phyloP scores from a whole-genome alignment of 1,140 invertebrate genomes.

The Orussus abietinus region DNA sequence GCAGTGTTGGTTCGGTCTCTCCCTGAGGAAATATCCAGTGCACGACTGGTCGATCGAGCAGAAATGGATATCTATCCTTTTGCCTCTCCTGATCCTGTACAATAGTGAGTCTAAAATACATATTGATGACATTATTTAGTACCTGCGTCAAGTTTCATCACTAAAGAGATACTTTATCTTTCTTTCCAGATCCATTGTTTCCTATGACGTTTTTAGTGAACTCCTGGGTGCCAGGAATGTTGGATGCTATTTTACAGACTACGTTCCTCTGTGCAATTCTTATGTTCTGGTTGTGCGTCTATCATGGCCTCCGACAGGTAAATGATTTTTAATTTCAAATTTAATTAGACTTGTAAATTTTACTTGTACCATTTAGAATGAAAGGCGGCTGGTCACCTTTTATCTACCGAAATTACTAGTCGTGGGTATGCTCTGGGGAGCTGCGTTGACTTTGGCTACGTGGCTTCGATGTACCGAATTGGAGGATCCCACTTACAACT shows the following conservation, averaged over 20 bases:
- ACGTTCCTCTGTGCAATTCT: constrained; percentile 84
- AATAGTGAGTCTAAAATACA: constrained; percentile 85
- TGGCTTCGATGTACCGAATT: constrained; percentile 89
- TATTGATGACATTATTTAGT: too few relatives aligned
- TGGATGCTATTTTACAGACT: constrained; percentile 87
- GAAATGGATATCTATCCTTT: constrained; percentile 87
- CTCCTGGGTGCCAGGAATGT: constrained; percentile 85
- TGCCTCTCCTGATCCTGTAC: constrained; percentile 87
- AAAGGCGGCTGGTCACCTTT: constrained; percentile 78
- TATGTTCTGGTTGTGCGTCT: constrained; percentile 92
- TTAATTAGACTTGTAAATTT: constrained; percentile 9
- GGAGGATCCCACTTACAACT: constrained; percentile 90
- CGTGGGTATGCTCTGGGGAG: constrained; percentile 83
- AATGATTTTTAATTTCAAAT: constrained; percentile 11
- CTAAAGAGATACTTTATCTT: constrained; percentile 14
- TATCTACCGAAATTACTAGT: constrained; percentile 89
- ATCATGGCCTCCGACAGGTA: constrained; percentile 92
- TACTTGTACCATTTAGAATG: constrained; percentile 65
- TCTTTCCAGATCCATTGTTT: constrained; percentile 83
- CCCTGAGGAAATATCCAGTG: constrained; percentile 80
- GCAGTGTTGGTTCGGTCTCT: constrained; percentile 90
- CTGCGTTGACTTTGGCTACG: constrained; percentile 77
- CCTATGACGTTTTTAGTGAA: constrained; percentile 85
- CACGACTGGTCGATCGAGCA: constrained; percentile 97
- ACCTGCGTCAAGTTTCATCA: too few relatives aligned